Evolutionary conservation across 2,888 invertebrate species (phyloP), one percentile per base, ranked within the genome.

Genomic region (Nemoura dubitans): DNA sequence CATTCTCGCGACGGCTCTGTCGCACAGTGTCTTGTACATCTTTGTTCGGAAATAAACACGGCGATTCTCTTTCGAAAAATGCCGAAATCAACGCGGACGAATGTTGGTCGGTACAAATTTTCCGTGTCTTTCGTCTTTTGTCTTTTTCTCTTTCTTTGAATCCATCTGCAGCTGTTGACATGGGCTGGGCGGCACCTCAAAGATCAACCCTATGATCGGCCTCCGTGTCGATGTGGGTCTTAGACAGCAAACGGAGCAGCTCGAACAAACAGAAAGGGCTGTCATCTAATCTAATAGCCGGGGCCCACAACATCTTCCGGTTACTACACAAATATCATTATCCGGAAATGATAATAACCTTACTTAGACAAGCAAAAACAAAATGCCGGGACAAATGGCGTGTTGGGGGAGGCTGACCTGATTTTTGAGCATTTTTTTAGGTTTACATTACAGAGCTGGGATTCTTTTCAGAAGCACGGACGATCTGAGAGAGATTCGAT

Each of bases 261-360:
- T 78, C 78, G 28, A 27, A 78, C 78, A 78, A 78, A 28, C 78
- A 78, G 59, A 27, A 27, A 25, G 78, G 26, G 27, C 78, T 78
- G 78, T 78, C 78, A 78, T 26, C 7, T 27, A 78, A 78, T 78
- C 25, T 78, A 78, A 27, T 78, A 27, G 78, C 10, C 25, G 2
- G 78, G 28, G 5, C 30, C 81, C 81, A n/a, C 29, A 30, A 6
- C 28, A 30, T 81, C 81, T 81, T 81, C 81, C 81, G 81, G 81
- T 81, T 81, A 81, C 81, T 28, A 30, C 81, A 27, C 81, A 29
- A 81, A 81, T 30, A 81, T 30, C 81, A 30, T 81, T 81, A 27
- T 81, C 81, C 81, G 81, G 29, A 81, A 16, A 30, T n/a, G 81
- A 81, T 80, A 80, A 80, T 81, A 81, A 30, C 29, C 81, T 30